Percentiles rank a stretch among this genome's conserved stretches.
These are phyloP conservation scores for Coptodon bakossiorum DNA, from an alignment of 2,113 vertebrate genomes.

Conservation along the genomic window DNA sequence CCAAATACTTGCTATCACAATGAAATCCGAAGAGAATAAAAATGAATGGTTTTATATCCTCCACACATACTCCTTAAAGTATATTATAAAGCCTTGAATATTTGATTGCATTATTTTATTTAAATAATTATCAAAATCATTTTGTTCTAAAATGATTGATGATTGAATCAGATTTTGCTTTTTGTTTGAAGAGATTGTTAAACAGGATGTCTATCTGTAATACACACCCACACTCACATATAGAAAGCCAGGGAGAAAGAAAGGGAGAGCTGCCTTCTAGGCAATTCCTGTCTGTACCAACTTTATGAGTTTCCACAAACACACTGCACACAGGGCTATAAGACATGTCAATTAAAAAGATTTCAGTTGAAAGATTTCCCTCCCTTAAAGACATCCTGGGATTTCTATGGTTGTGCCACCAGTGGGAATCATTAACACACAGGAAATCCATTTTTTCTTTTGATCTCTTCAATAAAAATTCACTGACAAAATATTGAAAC, in stretches of 20 bases:
- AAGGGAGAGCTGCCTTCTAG: background rate
- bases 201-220: background rate
- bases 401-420: background rate
- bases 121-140: background rate
- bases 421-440: background rate
- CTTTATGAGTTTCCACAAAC: background rate
- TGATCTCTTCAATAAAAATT: background rate
- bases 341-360: constrained; percentile 28
- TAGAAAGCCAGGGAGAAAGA: background rate
- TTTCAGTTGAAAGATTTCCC: constrained; percentile 9
- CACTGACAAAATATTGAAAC: background rate
- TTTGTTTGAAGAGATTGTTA: background rate
- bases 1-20: background rate
- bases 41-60: background rate
- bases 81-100: background rate
- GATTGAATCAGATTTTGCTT: background rate
- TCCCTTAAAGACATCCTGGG: background rate
- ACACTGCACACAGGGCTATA: background rate
- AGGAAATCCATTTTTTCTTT: background rate
- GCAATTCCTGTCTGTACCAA: background rate
- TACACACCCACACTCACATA: background rate
- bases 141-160: background rate
- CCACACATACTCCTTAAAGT: background rate
- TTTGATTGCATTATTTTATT: background rate
- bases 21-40: background rate